Percentiles rank a stretch among this genome's conserved stretches.
These are phyloP conservation scores for Xylocopa sonorina DNA, from an alignment of 1,140 invertebrate genomes.

Conservation along the genomic window DNA sequence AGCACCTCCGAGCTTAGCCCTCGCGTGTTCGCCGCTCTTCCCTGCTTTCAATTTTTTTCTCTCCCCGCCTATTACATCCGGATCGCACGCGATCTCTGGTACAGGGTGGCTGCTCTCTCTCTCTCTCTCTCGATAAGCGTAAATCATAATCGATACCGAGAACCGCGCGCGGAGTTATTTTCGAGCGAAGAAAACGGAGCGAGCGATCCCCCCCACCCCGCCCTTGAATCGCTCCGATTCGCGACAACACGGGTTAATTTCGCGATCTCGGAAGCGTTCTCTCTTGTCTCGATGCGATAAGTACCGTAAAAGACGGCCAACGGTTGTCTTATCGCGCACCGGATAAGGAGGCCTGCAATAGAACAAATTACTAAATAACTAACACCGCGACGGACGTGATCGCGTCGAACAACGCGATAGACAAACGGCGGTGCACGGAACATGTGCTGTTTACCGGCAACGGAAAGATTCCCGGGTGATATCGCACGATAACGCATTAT, in stretches of 20 bases:
- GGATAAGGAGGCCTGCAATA: constrained; percentile 16
- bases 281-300: not conserved
- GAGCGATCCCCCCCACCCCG: too few relatives aligned
- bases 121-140: constrained; percentile 2
- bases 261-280: not conserved
- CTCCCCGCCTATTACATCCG: too few relatives aligned
- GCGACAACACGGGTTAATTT: not conserved
- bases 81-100: too few relatives aligned
- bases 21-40: not conserved
- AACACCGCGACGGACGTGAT: not conserved
- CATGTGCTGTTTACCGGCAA: not conserved
- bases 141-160: not conserved
- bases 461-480: not conserved
- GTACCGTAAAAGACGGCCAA: not conserved
- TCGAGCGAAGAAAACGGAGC: not conserved
- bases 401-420: constrained; percentile 8
- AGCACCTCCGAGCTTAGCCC: too few relatives aligned
- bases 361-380: constrained; percentile 9
- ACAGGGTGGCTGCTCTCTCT: not conserved
- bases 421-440: constrained; percentile 12
- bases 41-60: not conserved
- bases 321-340: not conserved
- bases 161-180: not conserved
- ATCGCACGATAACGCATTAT: constrained; percentile 29
- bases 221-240: too few relatives aligned